These are phyloP conservation scores for Dipodomys spectabilis DNA, from an alignment of 2,113 vertebrate species.

Conservation along the genomic window DNA sequence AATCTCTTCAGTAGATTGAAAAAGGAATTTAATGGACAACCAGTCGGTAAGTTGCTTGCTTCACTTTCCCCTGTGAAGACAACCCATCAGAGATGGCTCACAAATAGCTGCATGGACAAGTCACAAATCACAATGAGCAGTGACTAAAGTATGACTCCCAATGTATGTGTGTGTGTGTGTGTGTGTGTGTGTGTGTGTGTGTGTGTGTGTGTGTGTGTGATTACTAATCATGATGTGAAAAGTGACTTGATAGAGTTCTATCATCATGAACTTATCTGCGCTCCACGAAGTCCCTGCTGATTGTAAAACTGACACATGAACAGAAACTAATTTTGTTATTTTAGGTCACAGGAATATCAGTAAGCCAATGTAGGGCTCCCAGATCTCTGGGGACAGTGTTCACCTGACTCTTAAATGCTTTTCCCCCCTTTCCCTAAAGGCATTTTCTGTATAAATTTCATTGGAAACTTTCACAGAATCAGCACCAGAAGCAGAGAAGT, in stretches of 20 bases:
- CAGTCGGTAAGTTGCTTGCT: conserved; percentile 64
- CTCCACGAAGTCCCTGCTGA: neutral
- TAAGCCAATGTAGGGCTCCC: neutral
- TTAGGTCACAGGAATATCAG: neutral
- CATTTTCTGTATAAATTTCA: conserved; percentile 14
- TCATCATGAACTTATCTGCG: conserved; percentile 16
- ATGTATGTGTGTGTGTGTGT: neutral
- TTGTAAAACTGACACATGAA: conserved; percentile 21
- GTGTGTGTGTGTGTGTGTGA: conserved; percentile 26
- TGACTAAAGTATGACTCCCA: conserved; percentile 77
- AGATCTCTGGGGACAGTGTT: neutral
- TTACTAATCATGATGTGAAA: neutral
- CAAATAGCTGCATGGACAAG: conserved; percentile 69
- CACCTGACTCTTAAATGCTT: neutral
- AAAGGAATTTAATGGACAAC: conserved; percentile 76
- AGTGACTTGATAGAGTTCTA: conserved; percentile 52
- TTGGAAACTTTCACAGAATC: neutral
- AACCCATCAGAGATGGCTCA: conserved; percentile 68
- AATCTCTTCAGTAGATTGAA: conserved; percentile 66
- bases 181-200: conserved; percentile 25
- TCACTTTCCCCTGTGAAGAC: conserved; percentile 63
- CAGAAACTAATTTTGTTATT: neutral
- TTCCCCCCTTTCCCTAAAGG: neutral
- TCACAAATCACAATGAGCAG: conserved; percentile 32
- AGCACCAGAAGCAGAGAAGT: neutral